Base-by-base conservation (phyloP, 2,113 vertebrate genomes). In the Hirundichthys speculiger region DNA sequence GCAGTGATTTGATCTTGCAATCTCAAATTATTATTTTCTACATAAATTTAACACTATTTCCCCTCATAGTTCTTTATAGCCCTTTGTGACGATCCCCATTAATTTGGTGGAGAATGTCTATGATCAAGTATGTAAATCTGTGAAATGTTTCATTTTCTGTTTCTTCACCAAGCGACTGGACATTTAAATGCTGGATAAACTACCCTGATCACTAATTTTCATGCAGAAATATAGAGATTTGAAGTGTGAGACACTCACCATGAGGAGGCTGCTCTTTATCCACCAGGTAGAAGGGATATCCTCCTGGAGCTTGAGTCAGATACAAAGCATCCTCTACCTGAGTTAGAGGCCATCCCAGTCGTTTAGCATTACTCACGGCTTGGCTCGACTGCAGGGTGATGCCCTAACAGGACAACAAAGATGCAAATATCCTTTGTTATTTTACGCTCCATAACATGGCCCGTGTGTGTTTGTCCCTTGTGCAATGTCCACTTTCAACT, bases 271-370 rank as follows among this genome's bases (percentile, higher is more conserved):
- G 90, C 13, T 90, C 91, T 75, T 89, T 88, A 76, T 98, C 94
- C 81, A 97, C 88, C 57, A 99, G 77, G 74, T 92, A 96, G 87
- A 98, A 98, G 14, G 86, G 94, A 82, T 98, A 99, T 3, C 98
- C 97, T 40, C 96, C 98, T 0, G 97, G 96, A 34, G 95, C 96
- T 80, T 94, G 92, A 0, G 90, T 83, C 86, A 94, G 87, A 86
- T 96, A 98, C 56, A 96, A 13, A 30, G 80, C 93, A 1, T 93
- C 75, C 24, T 81, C 79, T 8, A 94, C 69, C 88, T 98, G 90
- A 4, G 24, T 91, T 14, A 99, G 91, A 3, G 95, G 95, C 98
- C 98, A 99, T 0, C 94, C 92, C 43, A 95, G 79, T 42, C 88
- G 90, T 78, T 61, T 93, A 15, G 96, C 98, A 0, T 96, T 98